Conservation (phyloP, 2,888 invertebrate genomes). For the Hartigia nigra region DNA sequence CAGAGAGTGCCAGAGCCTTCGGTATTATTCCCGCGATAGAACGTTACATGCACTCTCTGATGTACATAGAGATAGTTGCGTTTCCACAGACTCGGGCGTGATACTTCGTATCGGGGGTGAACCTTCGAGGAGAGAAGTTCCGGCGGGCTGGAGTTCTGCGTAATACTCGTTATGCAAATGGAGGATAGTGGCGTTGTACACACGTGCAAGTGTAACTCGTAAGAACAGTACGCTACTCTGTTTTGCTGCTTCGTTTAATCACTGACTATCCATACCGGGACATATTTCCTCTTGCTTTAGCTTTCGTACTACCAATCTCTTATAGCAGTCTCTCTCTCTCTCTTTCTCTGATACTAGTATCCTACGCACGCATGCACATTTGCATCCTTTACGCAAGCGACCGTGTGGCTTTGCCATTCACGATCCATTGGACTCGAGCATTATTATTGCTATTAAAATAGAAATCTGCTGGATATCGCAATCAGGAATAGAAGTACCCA, state of each 20-base stretch:
- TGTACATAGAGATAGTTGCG: not conserved
- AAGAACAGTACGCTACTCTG: slow-evolving; percentile 4
- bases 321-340: not conserved
- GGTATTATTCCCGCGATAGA: not conserved
- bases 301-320: not conserved
- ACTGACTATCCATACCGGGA: not conserved
- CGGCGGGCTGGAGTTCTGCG: slow-evolving; percentile 27
- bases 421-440: too few relatives aligned
- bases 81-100: not conserved
- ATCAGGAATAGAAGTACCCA: not conserved
- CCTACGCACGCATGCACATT: not conserved
- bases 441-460: not conserved
- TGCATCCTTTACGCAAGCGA: not conserved
- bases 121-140: not conserved
- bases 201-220: slow-evolving; percentile 20
- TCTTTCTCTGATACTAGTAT: not conserved
- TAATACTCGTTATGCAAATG: slow-evolving; percentile 42
- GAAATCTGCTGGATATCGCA: not conserved
- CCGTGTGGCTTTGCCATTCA: not conserved
- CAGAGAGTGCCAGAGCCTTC: not conserved
- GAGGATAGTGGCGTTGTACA: slow-evolving; percentile 33
- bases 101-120: not conserved
- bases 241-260: not conserved
- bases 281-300: not conserved
- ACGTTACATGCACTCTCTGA: not conserved